Base-by-base conservation (phyloP, 2,797 vertebrate genomes). In the Myotis myotis region DNA sequence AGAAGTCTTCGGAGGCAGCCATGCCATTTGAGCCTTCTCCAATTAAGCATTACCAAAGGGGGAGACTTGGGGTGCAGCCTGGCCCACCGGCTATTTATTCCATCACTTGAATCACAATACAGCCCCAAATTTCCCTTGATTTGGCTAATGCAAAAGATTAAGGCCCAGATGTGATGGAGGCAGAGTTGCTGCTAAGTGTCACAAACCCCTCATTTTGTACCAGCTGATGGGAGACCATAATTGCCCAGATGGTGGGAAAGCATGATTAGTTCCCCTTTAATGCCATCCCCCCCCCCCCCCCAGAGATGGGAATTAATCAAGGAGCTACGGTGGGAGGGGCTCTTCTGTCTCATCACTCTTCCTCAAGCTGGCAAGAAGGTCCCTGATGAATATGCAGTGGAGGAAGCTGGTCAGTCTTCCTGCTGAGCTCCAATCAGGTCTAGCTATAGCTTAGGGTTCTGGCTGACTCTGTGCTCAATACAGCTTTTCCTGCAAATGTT, bases 181-280 rank as follows among this genome's bases (percentile, higher is more conserved):
- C 89, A 95, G 92, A 70, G 81, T 66, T 93, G 91, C 92, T 88
- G 79, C 75, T 66, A 83, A 89, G 47, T 97, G 92, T 91, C 93
- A 95, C 92, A 94, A 96, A 95, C 95, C 95, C 93, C 76, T 96
- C 87, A 96, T 96, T 97, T 97, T 87, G 93, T 88, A 76, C 89
- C 93, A 89, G 89, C 92, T 93, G 83, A 96, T 78, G 83, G 84
- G 95, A 87, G 95, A 72, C 78, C 71, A n/a, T 97, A 97, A 97
- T 97, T 91, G 92, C 91, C 93, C 96, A 97, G 97, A 97, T 97
- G 90, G 96, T 88, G 64, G 93, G 94, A 95, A 91, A 91, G 72
- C 44, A 38, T 66, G 83, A 96, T 96, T 95, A 91, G 84, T 89
- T 70, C 38, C 83, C 87, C 82, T 97, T 94, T 95, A 76, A 74